Conservation (phyloP, 2,888 invertebrate species). For the Andrena camellia region DNA sequence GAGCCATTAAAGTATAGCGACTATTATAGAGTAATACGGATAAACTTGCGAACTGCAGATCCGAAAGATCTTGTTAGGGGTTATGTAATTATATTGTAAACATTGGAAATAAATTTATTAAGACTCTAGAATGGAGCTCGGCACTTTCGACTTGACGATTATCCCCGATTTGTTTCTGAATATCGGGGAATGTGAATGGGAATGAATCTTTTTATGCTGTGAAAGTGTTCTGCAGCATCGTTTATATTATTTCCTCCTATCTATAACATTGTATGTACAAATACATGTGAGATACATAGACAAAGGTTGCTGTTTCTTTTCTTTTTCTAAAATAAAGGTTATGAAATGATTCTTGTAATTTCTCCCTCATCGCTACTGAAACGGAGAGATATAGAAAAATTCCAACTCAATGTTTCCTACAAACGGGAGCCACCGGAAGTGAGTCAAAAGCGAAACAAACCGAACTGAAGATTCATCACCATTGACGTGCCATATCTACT, state of each 20-base stretch:
- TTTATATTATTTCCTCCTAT: slow-evolving; percentile 47
- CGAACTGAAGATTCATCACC: no score
- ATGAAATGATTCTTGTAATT: not conserved
- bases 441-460: no score
- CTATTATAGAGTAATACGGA: slow-evolving; percentile 37
- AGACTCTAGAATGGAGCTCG: slow-evolving; percentile 38
- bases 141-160: slow-evolving; percentile 36
- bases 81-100: slow-evolving; percentile 65
- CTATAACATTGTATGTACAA: slow-evolving; percentile 51
- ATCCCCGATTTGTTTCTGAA: slow-evolving; percentile 29
- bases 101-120: slow-evolving; percentile 68
- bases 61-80: slow-evolving; percentile 43
- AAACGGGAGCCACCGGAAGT: no score
- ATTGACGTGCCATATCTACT: no score
- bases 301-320: slow-evolving; percentile 2
- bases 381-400: no score
- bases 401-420: no score
- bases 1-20: slow-evolving; percentile 48
- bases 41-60: slow-evolving; percentile 37
- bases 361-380: no score
- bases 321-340: slow-evolving; percentile 41
- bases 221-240: slow-evolving; percentile 26
- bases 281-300: slow-evolving; percentile 34
- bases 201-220: slow-evolving; percentile 12
- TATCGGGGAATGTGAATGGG: not conserved